phyloP scores from a whole-genome alignment of 1,140 invertebrate genomes.

The Matsumurasca onukii region DNA sequence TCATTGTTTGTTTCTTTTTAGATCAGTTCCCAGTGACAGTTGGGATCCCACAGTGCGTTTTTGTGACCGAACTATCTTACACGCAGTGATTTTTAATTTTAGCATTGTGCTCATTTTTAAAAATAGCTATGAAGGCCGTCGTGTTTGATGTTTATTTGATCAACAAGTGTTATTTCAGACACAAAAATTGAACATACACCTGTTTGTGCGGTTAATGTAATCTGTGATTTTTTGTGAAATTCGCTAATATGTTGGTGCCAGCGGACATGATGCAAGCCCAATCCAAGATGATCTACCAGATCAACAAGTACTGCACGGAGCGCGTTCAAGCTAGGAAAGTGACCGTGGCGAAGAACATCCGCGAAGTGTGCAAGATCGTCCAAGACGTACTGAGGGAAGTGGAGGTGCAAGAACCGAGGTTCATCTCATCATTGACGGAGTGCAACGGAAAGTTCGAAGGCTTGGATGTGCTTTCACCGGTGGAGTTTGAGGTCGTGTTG shows the following conservation, averaged over 20 bases:
- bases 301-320: conserved; percentile 93
- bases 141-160: too few relatives aligned
- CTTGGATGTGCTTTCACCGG: conserved; percentile 86
- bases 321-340: conserved; percentile 81
- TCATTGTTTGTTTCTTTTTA: conserved; percentile 24
- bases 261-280: conserved; percentile 82
- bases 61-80: too few relatives aligned
- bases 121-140: too few relatives aligned
- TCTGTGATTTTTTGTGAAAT: too few relatives aligned
- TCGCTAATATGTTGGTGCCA: conserved; percentile 86
- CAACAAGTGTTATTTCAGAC: too few relatives aligned
- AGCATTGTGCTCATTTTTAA: too few relatives aligned
- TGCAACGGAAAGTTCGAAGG: conserved; percentile 89
- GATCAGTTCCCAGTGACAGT: not conserved
- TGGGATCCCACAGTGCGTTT: not conserved
- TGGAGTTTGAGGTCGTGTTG: conserved; percentile 92
- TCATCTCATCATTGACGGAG: conserved; percentile 89
- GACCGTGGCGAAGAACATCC: conserved; percentile 82
- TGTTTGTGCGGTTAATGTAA: too few relatives aligned
- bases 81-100: too few relatives aligned
- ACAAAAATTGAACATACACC: too few relatives aligned
- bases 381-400: conserved; percentile 96
- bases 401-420: conserved; percentile 93
- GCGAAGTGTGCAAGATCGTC: conserved; percentile 91
- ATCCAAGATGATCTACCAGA: conserved; percentile 88